phyloP scores from a whole-genome alignment of 2,888 invertebrate species.

The Dryococelus australis region DNA sequence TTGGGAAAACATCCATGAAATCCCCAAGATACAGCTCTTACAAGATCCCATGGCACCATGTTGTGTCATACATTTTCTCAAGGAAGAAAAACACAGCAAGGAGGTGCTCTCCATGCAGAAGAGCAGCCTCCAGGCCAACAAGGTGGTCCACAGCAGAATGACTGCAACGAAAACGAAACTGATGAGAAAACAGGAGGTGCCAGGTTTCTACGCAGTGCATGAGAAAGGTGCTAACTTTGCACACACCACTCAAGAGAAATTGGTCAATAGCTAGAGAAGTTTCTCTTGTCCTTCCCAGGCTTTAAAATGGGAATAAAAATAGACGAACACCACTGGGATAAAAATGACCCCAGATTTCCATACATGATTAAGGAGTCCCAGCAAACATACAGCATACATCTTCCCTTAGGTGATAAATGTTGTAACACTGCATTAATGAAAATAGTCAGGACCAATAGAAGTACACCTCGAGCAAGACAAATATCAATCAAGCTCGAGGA shows the following conservation, averaged over 20 bases:
- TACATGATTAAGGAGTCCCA: not conserved
- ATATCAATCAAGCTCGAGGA: not conserved
- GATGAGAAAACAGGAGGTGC: not conserved
- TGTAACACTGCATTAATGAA: slow-evolving; percentile 2
- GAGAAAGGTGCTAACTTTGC: not conserved
- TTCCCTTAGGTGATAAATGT: not conserved
- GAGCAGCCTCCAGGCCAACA: not conserved
- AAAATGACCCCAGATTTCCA: not conserved
- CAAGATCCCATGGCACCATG: not conserved
- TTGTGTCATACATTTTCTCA: not conserved
- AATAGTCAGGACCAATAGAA: not conserved
- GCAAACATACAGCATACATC: not conserved
- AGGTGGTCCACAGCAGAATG: not conserved
- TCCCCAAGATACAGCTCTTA: not conserved
- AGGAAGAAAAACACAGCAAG: not conserved
- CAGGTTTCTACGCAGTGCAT: not conserved
- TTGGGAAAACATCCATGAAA: not conserved
- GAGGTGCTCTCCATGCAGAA: not conserved
- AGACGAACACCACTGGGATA: not conserved
- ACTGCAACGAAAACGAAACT: not conserved
- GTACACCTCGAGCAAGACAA: not conserved
- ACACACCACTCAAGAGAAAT: not conserved
- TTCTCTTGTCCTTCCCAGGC: not conserved
- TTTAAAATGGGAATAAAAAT: not conserved
- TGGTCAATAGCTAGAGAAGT: not conserved